These are phyloP conservation scores for Sebastes dallii DNA, from an alignment of 2,797 vertebrate species.

Conservation along the genomic window DNA sequence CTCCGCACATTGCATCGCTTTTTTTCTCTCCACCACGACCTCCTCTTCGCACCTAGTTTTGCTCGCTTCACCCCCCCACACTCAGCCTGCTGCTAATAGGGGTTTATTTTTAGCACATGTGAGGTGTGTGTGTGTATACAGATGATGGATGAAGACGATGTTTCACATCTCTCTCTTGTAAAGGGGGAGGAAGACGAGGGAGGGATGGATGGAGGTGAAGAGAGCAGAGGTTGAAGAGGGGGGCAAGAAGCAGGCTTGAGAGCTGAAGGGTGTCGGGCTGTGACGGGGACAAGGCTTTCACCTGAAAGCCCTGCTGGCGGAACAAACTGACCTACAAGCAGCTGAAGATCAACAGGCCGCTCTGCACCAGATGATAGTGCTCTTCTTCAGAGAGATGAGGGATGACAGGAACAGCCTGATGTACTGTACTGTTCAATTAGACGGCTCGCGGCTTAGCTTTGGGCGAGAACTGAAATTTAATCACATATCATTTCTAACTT, in stretches of 20 bases:
- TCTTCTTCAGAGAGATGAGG: slow-evolving; percentile 35
- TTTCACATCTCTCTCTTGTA: slow-evolving; percentile 67
- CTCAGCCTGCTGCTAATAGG: slow-evolving; percentile 79
- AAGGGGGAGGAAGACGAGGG: slow-evolving; percentile 3
- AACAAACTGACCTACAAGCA: slow-evolving; percentile 20
- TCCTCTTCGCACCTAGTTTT: slow-evolving; percentile 39
- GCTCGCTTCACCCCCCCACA: slow-evolving; percentile 25
- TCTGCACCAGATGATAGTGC: slow-evolving; percentile 17
- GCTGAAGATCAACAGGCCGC: slow-evolving; percentile 55
- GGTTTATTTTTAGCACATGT: slow-evolving; percentile 82
- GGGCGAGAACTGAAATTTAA: slow-evolving; percentile 41
- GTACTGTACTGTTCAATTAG: slow-evolving; percentile 33
- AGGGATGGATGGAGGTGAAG: slow-evolving; percentile 9
- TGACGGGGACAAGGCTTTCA: slow-evolving; percentile 16
- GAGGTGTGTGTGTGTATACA: slow-evolving; percentile 72
- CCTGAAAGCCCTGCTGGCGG: slow-evolving; percentile 25
- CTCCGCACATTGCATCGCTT: neutral
- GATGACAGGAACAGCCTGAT: slow-evolving; percentile 34
- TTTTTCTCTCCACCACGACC: slow-evolving; percentile 17
- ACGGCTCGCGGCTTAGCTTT: slow-evolving; percentile 23
- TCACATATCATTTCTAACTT: slow-evolving; percentile 32
- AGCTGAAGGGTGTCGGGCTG: neutral
- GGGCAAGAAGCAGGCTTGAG: slow-evolving; percentile 18
- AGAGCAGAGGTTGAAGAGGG: slow-evolving; percentile 27
- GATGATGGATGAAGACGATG: slow-evolving; percentile 80